Evolutionary conservation across 2,888 invertebrate genomes (phyloP).

Genomic region (Tetramorium bicarinatum): DNA sequence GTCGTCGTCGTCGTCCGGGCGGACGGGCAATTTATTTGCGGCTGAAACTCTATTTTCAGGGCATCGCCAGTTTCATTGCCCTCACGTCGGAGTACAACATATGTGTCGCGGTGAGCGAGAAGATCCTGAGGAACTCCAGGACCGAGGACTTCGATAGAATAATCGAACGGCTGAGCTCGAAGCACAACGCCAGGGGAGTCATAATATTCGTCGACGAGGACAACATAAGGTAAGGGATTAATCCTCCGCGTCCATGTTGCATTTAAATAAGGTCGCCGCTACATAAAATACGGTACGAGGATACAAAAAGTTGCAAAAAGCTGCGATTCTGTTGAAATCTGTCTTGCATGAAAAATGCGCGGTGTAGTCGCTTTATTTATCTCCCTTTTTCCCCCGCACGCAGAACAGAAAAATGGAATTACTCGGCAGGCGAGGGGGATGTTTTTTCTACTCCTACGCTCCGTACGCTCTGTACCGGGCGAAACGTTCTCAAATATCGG

Average conservation of each 20-base stretch:
- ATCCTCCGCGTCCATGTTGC: background rate
- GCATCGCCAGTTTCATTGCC: conserved; percentile 88
- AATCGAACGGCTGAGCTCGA: conserved; percentile 88
- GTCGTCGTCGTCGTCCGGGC: background rate
- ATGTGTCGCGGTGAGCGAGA: conserved; percentile 88
- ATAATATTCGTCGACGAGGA: conserved; percentile 92
- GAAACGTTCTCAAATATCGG: conserved; percentile 15
- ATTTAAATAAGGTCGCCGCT: conserved; percentile 25
- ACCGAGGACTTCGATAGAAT: conserved; percentile 89
- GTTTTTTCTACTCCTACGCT: conserved; percentile 19
- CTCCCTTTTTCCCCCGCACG: background rate
- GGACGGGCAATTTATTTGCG: conserved; percentile 37
- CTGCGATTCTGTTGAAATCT: conserved; percentile 43
- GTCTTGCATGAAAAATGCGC: conserved; percentile 9
- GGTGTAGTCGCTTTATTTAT: background rate
- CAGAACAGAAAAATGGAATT: conserved; percentile 36
- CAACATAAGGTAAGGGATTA: conserved; percentile 87
- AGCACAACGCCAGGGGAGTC: conserved; percentile 89
- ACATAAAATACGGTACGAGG: background rate
- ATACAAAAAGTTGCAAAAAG: conserved; percentile 2
- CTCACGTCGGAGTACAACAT: conserved; percentile 87
- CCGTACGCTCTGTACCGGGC: background rate
- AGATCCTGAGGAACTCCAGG: conserved; percentile 88
- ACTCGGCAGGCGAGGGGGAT: conserved; percentile 7
- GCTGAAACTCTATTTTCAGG: conserved; percentile 83